Evolutionary conservation across 2,113 vertebrate species (phyloP), one percentile per base, ranked within the genome.

Genomic region (Hypanus sabinus): DNA sequence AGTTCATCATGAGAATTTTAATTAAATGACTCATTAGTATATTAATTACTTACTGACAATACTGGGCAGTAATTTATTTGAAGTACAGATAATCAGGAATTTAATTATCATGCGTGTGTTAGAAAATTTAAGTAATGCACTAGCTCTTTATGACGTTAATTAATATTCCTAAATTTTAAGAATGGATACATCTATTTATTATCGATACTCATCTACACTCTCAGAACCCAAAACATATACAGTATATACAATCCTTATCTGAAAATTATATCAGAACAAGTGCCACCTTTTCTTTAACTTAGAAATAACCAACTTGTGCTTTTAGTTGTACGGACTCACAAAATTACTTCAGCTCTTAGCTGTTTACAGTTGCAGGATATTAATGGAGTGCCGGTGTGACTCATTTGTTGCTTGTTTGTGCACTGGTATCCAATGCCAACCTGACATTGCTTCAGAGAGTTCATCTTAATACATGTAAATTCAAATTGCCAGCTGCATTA

Each of bases 21-120:
- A 93, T 93, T 93, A 93, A 93, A 93, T 93, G 91, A 73, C 91
- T 93, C 91, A 71, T 93, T 93, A 93, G 91, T 93, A 14, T 93
- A 93, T 73, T 93, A 93, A 93, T 93, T 93, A 93, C 91, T 73
- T 12, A 73, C 91, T 93, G 91, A 93, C 91, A 73, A 24, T 75
- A 55, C 30, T 73, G 91, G 91, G 71, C 91, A 93, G 33, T 93
- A 93, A 93, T 93, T 93, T 73, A 93, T 93, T 93, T 93, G 38
- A 93, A 93, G 91, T 93, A 55, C 22, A 46, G 33, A 93, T 93
- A 73, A 93, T 75, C 68, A 46, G 11, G 68, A 36, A 93, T 93
- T 75, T 73, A 93, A 93, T 75, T 73, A 55, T 73, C 68, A 55
- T 93, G 62, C 91, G 30, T 27, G 70, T 73, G 70, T 73, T 93